These are phyloP conservation scores for Pelmatolapia mariae DNA, from an alignment of 2,113 vertebrate genomes.

Conservation along the genomic window DNA sequence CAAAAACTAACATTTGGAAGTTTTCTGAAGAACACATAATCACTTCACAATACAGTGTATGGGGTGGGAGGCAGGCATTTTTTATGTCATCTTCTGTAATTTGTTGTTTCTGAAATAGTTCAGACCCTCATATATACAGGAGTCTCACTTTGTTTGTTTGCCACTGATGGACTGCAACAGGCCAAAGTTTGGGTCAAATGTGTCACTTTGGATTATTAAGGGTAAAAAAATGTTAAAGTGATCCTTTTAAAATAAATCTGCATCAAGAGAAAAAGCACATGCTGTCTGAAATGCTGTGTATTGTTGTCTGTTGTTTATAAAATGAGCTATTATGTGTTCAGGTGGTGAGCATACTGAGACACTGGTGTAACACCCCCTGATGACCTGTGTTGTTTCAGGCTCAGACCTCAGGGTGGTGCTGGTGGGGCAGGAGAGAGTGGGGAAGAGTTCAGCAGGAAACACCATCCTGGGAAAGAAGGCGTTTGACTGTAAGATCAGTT, in stretches of 20 bases:
- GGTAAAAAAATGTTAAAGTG: not conserved
- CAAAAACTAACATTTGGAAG: too few species aligned
- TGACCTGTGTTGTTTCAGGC: not conserved
- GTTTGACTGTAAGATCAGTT: not conserved
- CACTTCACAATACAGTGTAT: not conserved
- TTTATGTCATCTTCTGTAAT: not conserved
- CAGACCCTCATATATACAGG: not conserved
- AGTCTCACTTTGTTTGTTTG: not conserved
- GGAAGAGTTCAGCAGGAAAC: slow-evolving; percentile 8
- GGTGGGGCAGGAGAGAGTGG: not conserved
- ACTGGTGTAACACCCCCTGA: not conserved
- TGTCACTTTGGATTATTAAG: not conserved
- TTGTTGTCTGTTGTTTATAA: not conserved
- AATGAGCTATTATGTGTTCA: not conserved
- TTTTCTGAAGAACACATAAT: too few species aligned
- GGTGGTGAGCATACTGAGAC: not conserved
- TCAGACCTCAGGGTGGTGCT: not conserved
- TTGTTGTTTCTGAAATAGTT: not conserved
- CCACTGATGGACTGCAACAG: not conserved
- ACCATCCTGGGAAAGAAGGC: not conserved
- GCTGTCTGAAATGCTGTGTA: not conserved
- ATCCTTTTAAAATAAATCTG: not conserved
- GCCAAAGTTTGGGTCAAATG: not conserved
- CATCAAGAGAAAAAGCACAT: not conserved
- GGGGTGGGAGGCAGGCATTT: too few species aligned